These are phyloP conservation scores for Euphysa ruthae DNA, from an alignment of 30 jellyfish, hydroid and myxozoan genomes.

Conservation along the genomic window DNA sequence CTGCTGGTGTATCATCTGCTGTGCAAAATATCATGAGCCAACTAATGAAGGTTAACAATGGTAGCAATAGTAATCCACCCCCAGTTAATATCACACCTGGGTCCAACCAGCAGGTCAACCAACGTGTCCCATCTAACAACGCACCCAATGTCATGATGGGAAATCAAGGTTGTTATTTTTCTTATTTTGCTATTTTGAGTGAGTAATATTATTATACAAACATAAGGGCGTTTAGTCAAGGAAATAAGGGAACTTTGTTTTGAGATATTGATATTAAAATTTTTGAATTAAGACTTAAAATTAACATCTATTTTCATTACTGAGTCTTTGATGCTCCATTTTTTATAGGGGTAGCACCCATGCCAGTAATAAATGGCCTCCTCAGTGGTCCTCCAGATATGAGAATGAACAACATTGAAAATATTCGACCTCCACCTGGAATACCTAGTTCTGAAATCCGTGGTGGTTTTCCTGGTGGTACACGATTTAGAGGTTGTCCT, in stretches of 20 bases:
- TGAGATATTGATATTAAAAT: too few relatives aligned
- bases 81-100: too few relatives aligned
- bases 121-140: not conserved
- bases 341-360: constrained; percentile 12
- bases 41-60: constrained; percentile 19
- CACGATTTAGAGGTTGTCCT: constrained; percentile 14
- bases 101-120: not conserved
- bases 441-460: not conserved
- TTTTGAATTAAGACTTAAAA: too few relatives aligned
- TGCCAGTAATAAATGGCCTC: not conserved
- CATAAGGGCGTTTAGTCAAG: too few relatives aligned
- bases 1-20: constrained; percentile 40
- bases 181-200: too few relatives aligned
- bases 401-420: not conserved
- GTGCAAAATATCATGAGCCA: constrained; percentile 56
- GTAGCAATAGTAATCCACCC: too few relatives aligned
- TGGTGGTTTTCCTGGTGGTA: not conserved
- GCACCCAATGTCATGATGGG: constrained; percentile 1
- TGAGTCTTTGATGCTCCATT: too few relatives aligned
- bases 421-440: not conserved
- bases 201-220: too few relatives aligned
- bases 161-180: too few relatives aligned
- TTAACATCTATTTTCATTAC: too few relatives aligned
- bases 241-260: too few relatives aligned
- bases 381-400: not conserved